These are phyloP conservation scores for Phortica magna DNA, from an alignment of 2,888 invertebrate species.

Conservation along the genomic window DNA sequence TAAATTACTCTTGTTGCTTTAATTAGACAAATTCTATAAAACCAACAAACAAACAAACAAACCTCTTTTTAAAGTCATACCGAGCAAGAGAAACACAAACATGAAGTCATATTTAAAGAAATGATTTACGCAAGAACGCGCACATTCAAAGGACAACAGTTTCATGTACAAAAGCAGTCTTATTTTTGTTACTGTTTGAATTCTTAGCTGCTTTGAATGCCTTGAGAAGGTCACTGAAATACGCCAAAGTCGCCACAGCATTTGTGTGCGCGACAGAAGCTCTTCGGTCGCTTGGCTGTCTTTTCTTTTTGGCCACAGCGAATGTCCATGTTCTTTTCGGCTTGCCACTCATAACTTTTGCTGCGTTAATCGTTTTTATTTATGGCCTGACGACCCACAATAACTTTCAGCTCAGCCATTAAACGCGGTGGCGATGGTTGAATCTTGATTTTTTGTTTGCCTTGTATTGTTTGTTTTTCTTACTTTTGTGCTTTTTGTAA, in stretches of 20 bases:
- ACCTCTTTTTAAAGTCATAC: not conserved
- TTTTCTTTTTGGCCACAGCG: no score
- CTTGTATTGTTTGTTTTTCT: no score
- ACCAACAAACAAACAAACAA: not conserved
- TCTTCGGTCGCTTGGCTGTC: no score
- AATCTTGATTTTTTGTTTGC: not conserved
- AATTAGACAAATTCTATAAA: not conserved
- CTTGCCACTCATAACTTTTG: not conserved
- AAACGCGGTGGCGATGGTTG: not conserved
- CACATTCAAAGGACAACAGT: not conserved
- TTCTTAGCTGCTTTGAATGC: not conserved
- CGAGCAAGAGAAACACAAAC: not conserved
- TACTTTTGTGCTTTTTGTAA: no score
- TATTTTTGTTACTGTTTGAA: not conserved
- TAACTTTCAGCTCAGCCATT: not conserved
- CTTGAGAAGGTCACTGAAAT: constrained; percentile 13
- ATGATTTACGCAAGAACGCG: not conserved
- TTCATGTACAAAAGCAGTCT: no score
- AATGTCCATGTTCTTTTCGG: not conserved
- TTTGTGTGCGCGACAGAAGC: no score
- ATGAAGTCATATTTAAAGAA: not conserved
- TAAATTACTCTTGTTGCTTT: constrained; percentile 11
- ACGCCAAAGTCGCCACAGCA: not conserved
- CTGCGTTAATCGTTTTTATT: constrained; percentile 16
- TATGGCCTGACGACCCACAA: constrained; percentile 8